Base-by-base conservation (phyloP, 2,797 vertebrate species). In the Peromyscus aztecus region DNA sequence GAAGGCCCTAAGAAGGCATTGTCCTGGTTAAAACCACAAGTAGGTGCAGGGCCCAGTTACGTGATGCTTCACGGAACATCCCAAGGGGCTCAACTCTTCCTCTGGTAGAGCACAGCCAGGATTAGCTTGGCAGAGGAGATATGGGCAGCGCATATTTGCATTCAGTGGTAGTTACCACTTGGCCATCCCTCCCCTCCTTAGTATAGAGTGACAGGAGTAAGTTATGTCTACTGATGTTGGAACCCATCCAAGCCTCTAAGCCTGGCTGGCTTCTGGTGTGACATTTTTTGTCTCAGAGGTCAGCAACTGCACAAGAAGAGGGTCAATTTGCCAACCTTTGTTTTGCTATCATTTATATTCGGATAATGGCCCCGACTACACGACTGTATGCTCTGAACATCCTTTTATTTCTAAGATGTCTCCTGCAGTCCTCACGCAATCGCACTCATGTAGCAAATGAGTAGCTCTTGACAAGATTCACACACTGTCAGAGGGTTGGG, bases 231-330 rank as follows among this genome's bases (percentile, higher is more conserved):
- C 63, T 78, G 13, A 55, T 37, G 9, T 14, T 89, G 59, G 91
- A 86, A 73, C 75, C 4, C 14, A 43, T 82, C 43, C 61, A 93
- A 27, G 5, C 59, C 24, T 94, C 49, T 11, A 46, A 90, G 73
- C 31, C 43, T 71, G 24, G 2, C 23, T 55, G 52, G 19, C 3
- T 37, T 93, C 40, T 89, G 55, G 77, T 69, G 31, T 73, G 80
- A 84, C 76, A 40, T 94, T 89, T 37, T 87, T 52, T 52, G 31
- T 43, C 89, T 34, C 29, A 29, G 11, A 57, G 63, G 49, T 81
- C 52, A 73, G 71, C 67, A 94, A 49, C 83, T 94, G 76, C 46
- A 77, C 83, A 96, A 90, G 91, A 93, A 75, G 61, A 85, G 67
- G 80, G 37, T 65, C 81, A 84, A 27, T 93, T 83, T 96, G n/a